Evolutionary conservation across 2,797 vertebrate genomes (phyloP), one percentile per base, ranked within the genome.

Genomic region (Neostethus bicornis): DNA sequence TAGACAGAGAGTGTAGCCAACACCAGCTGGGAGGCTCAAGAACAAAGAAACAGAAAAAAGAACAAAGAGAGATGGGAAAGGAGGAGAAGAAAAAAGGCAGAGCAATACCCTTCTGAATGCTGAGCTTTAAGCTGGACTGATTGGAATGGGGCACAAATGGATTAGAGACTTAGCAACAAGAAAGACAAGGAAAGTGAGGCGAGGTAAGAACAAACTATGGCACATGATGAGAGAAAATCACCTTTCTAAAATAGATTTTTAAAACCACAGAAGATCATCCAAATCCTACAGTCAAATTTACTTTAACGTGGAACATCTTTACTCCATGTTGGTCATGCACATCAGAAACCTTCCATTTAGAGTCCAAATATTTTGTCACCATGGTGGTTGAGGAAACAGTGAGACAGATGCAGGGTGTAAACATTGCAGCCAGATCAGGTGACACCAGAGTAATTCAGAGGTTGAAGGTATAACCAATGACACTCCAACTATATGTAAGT

Each of bases 281-380:
- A 25, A 38, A 44, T 29, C 50, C 66, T 17, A 19, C 26, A 35
- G 28, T 32, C 34, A 13, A 45, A 21, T 28, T 6, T 47, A 70
- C 42, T 37, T 66, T 31, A 55, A 58, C 61, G 59, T 60, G 3
- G 31, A 51, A 38, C 60, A 64, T 16, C 20, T 17, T 25, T 4
- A 4, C 21, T 48, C 17, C 20, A 8, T n/a, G 11, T 43, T 53
- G 12, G 57, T 54, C 70, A 54, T 49, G 25, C 5, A 51, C 38
- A 25, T 25, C 32, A 59, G 59, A 62, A 79, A 64, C 53, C 42
- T 54, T 61, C 44, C 39, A 51, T 34, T 38, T 58, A 39, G 58
- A 56, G 73, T 57, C 66, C 68, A 66, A 75, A 38, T 87, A 85
- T 89, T 90, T 77, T 82, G 80, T 90, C 87, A 77, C 87, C 84